Evolutionary conservation across 2,797 vertebrate genomes (phyloP), one percentile per base, ranked within the genome.

Genomic region (Gallinago stenura): DNA sequence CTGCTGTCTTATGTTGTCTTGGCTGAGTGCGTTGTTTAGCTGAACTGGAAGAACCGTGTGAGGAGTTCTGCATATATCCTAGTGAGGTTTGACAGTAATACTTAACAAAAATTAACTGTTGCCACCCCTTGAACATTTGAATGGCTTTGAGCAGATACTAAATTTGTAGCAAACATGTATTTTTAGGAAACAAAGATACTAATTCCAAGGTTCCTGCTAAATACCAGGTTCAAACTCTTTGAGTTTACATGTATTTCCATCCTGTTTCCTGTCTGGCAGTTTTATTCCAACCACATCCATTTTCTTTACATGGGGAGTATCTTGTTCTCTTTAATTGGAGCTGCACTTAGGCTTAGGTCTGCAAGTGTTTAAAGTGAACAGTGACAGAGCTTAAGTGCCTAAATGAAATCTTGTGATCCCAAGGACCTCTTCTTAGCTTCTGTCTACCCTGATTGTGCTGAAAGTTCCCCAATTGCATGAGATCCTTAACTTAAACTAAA

Each of bases 391-490:
- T 33, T 58, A 84, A 97, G 93, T 96, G 78, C 78, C 71, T 95
- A 70, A 92, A 93, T 90, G 86, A 96, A 92, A 73, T 96, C 90
- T 73, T 89, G 69, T 94, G 95, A 91, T 97, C 87, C 95, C 84
- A 85, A 96, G 84, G 92, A 96, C 69, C 87, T 89, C 91, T 83
- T 87, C 91, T 94, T 83, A 93, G 90, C 57, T 94, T 89, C 71
- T 89, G 30, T 75, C 94, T 94, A 39, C 79, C n/a, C 82, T 96
- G 87, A 94, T 92, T 94, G 90, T 93, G 76, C 92, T 30, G 43
- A 92, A 96, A 87, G 78, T 83, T 94, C 45, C 60, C 64, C 89
- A 81, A 41, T 61, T 93, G 48, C 77, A 15, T 61, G 71, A 94
- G 56, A 84, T 92, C 48, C 71, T 93, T 88, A 77, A 80, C 57